phyloP scores from a whole-genome alignment of 2,888 invertebrate genomes.

The Saturnia pavonia region DNA sequence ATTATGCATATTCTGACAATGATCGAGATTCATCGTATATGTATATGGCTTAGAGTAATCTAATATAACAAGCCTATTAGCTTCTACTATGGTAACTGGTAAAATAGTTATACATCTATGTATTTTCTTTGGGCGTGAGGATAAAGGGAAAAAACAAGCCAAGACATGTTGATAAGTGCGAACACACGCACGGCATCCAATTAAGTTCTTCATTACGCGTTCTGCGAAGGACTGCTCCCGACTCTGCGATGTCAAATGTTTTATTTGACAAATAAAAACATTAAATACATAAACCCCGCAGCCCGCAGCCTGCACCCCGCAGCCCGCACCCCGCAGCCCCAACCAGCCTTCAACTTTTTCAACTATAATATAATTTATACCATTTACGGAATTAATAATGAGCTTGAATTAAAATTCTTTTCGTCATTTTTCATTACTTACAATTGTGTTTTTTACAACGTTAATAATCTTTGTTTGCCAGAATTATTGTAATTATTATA shows the following conservation, averaged over 20 bases:
- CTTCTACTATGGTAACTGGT: background rate
- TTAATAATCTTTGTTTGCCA: background rate
- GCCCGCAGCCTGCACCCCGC: too few relatives aligned
- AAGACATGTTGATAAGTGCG: conserved; percentile 48
- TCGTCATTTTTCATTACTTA: background rate
- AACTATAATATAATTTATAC: background rate
- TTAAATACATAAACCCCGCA: background rate
- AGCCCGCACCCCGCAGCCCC: too few relatives aligned
- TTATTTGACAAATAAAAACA: conserved; percentile 37
- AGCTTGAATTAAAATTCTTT: background rate
- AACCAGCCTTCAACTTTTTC: background rate
- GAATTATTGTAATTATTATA: background rate
- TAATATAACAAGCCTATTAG: background rate
- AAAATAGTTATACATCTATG: background rate
- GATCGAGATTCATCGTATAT: too few relatives aligned
- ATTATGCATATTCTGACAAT: too few relatives aligned
- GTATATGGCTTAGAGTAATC: background rate
- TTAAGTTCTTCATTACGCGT: conserved; percentile 74
- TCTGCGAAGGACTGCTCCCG: conserved; percentile 59
- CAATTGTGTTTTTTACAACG: background rate
- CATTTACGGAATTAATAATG: background rate
- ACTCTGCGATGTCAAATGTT: conserved; percentile 28
- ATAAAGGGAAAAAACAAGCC: background rate
- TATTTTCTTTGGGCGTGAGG: background rate
- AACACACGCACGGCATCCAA: conserved; percentile 68